Conservation (phyloP, 2,113 vertebrate genomes). For the Seriola aureovittata region DNA sequence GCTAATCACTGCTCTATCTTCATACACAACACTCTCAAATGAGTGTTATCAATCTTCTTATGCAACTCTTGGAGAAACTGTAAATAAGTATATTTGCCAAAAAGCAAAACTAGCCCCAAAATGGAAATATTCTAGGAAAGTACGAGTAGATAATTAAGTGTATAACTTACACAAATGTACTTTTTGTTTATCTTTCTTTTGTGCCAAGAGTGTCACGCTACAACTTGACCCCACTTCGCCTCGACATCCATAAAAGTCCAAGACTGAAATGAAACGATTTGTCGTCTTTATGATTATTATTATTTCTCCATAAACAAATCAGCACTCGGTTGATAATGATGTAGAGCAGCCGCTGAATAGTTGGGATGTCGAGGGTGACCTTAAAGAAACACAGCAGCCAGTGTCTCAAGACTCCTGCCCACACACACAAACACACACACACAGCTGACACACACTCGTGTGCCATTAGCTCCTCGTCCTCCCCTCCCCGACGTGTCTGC, state of each 20-base stretch:
- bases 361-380: neutral
- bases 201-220: neutral
- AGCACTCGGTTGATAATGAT: neutral
- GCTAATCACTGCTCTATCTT: neutral
- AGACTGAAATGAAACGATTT: neutral
- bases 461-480: slow-evolving; percentile 11
- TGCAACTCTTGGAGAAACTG: no score
- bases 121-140: neutral
- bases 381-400: slow-evolving; percentile 2
- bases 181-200: neutral
- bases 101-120: neutral
- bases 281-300: neutral
- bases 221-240: neutral
- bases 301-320: neutral
- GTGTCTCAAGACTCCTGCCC: neutral
- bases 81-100: neutral
- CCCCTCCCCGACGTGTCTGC: neutral
- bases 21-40: neutral
- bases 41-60: neutral
- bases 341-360: neutral
- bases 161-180: neutral
- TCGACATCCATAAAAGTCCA: neutral
- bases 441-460: neutral
- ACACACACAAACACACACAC: slow-evolving; percentile 10
- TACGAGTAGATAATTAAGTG: neutral